Evolutionary conservation across 2,797 vertebrate genomes (phyloP), one percentile per base, ranked within the genome.

Genomic region (Botia almorhae): DNA sequence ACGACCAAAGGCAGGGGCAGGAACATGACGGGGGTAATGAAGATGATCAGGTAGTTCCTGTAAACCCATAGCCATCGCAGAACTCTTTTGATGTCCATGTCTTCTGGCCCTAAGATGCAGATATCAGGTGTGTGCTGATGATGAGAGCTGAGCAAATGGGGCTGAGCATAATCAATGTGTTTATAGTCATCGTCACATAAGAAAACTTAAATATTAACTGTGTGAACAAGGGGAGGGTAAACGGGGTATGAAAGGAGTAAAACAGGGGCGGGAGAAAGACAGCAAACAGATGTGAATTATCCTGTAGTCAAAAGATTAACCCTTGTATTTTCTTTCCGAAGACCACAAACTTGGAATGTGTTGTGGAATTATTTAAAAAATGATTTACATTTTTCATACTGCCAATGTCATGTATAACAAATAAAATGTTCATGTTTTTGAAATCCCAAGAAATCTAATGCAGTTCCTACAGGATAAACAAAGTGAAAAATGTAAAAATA

Each of bases 1-100:
- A 90, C 0, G 2, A 68, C 0, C 53, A 99, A 61, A 0, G 96
- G 97, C 85, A 99, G 92, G 1, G 95, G 92, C 60, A 98, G 91
- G 21, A 96, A 36, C 0, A 91, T 0, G 1, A 98, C 8, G 0
- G 96, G 97, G 0, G 91, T 86, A n/a, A 94, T 0, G 16, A 94
- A 0, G 14, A 89, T 72, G 80, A 96, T 87, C 82, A 98, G 21
- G 77, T 94, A 96, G 86, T 92, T 96, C 84, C 93, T 93, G 89
- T 93, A 93, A 82, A 93, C 90, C 91, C 94, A 92, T 14, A 93
- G 0, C 87, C 85, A 93, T 83, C 65, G 90, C 82, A 88, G 74
- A 76, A 14, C 81, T 12, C 17, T 73, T 71, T 39, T 43, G 23
- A 16, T 11, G 26, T 61, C 69, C 93, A 95, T 73, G 33, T 33